Conservation (phyloP, 2,113 vertebrate genomes). For the Lepidiolamprologus cunningtoni region DNA sequence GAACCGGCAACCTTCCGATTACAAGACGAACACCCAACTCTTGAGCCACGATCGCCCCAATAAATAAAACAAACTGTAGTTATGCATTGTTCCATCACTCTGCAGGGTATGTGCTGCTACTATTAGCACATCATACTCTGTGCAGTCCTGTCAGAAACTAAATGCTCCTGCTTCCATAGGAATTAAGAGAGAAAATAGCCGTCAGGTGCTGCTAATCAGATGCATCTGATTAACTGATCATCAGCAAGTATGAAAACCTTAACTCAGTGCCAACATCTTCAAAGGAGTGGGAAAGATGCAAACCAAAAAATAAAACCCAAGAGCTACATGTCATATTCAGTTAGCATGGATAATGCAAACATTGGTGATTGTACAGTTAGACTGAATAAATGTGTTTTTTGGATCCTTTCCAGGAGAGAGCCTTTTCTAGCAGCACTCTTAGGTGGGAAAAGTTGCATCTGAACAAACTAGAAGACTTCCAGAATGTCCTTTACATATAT, state of each 20-base stretch:
- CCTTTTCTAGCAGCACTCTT: too few relatives aligned
- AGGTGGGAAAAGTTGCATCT: too few relatives aligned
- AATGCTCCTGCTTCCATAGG: not conserved
- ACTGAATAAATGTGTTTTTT: too few relatives aligned
- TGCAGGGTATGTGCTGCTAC: not conserved
- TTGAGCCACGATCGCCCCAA: not conserved
- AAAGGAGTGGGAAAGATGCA: too few relatives aligned
- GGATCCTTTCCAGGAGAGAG: too few relatives aligned
- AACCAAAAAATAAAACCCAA: not conserved
- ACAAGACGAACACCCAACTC: too few relatives aligned
- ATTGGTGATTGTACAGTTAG: not conserved
- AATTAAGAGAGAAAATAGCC: not conserved
- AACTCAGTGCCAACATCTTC: too few relatives aligned
- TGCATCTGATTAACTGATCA: not conserved
- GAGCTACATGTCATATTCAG: not conserved
- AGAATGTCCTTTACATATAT: too few relatives aligned
- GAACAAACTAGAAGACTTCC: too few relatives aligned
- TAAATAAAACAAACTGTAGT: not conserved
- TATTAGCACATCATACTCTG: not conserved
- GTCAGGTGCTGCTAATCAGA: not conserved
- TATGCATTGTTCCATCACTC: not conserved
- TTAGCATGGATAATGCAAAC: not conserved
- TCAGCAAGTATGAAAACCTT: not conserved
- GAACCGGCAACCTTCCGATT: too few relatives aligned
- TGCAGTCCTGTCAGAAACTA: accelerated